Percentiles rank a stretch among this genome's conserved stretches.
Conservation (phyloP, 2,888 invertebrate species). For the Nudaria mundana region DNA sequence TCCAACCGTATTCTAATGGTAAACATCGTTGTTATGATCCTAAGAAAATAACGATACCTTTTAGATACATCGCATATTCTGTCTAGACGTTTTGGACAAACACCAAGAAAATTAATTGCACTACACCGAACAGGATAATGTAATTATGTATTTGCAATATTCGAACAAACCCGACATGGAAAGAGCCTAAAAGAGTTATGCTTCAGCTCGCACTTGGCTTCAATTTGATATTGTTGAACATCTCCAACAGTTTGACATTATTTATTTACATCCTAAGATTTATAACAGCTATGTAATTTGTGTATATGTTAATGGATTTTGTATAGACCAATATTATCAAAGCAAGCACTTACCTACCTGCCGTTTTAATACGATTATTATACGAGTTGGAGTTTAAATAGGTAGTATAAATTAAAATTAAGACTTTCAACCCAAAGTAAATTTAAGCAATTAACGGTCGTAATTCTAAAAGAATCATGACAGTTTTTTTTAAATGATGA, state of each 20-base stretch:
- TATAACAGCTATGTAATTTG: not conserved
- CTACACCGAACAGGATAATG: slow-evolving; percentile 9
- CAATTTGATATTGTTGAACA: not conserved
- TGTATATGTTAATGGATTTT: no score
- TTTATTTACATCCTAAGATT: not conserved
- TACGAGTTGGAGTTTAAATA: no score
- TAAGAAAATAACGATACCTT: slow-evolving; percentile 28
- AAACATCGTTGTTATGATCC: slow-evolving; percentile 37
- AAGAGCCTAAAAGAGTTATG: not conserved
- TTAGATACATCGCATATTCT: slow-evolving; percentile 23
- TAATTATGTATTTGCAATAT: not conserved
- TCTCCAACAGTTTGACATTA: not conserved
- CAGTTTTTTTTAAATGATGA: no score
- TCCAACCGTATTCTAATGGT: slow-evolving; percentile 31
- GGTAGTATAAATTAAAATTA: no score
- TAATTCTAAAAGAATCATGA: no score
- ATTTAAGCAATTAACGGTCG: no score
- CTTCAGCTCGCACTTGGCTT: not conserved
- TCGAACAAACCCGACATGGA: not conserved
- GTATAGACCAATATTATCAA: no score
- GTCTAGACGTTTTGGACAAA: slow-evolving; percentile 30
- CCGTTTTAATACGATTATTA: no score
- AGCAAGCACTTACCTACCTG: no score
- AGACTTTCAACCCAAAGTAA: no score
- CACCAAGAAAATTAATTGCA: slow-evolving; percentile 33